Evolutionary conservation across 2,797 vertebrate genomes (phyloP), one percentile per base, ranked within the genome.

Genomic region (Buphagus erythrorhynchus): DNA sequence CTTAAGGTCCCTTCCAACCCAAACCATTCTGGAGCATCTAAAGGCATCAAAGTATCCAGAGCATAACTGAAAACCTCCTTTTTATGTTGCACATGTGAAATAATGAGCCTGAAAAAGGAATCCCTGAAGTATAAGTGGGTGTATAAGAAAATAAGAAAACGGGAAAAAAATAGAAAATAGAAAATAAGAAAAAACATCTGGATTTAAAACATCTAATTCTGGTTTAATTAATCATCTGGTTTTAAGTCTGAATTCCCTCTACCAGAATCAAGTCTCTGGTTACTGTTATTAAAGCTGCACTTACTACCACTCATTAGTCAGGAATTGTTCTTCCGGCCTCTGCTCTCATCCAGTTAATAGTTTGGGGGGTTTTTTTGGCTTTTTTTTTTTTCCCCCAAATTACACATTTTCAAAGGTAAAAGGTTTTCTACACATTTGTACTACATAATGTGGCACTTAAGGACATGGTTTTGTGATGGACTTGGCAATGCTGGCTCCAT

Each of bases 181-280:
- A 51, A 67, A 51, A 13, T 24, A 40, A 52, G 5, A 31, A 63
- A 55, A 42, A 43, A 0, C 0, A 5, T 26, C 43, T 52, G 49
- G 2, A 13, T 79, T 90, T 69, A 17, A 73, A 90, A 40, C 0
- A 1, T 43, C 3, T 38, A 7, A 38, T 73, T 84, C 12, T 78
- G 18, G 1, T 55, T 49, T 61, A 40, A 65, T 66, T 84, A 3
- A 29, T 79, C 36, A 11, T 14, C 20, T 58, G 6, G 1, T 76
- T 73, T 90, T 76, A 57, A 71, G 24, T 9, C 33, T 73, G 19
- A 85, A 38, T 42, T 89, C 6, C 10, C 13, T 11, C 28, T 52
- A 11, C 3, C 2, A 11, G 3, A 65, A 35, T 63, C 25, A 55
- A 66, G 5, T 69, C 13, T 77, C n/a, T 58, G 16, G 25, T 78